Evolutionary conservation across 2,797 vertebrate genomes (phyloP), one percentile per base, ranked within the genome.

Genomic region (Hippoglossus hippoglossus): DNA sequence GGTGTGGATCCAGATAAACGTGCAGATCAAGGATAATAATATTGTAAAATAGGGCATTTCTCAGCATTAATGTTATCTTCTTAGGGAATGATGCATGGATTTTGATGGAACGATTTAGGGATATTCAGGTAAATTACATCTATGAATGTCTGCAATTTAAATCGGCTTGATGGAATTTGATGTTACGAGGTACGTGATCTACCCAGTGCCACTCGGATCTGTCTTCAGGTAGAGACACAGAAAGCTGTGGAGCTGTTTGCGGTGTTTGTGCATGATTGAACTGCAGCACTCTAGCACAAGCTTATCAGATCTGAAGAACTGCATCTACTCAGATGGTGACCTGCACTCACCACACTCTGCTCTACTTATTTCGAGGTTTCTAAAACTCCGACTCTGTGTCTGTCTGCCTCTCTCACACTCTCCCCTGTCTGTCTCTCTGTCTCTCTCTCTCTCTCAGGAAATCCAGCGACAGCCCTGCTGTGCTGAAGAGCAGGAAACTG

Each of bases 401-500:
- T 31, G 7, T 31, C 28, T 31, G 28, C 28, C 52, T 34, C 10
- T 34, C 31, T 34, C 9, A 15, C 41, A 2, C 15, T 12, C 15
- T 12, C 39, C 28, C 55, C 31, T 24, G 13, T 69, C 41, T 53
- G 36, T 34, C 1, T 58, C 10, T 69, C 41, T 53, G 36, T 34
- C 1, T 58, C 10, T 71, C 39, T 22, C 60, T 73, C 46, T 24
- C 25, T 69, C 16, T 77, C 71, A 98, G 96, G 92, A 97, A 97
- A 78, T 86, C 94, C 52, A 95, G 93, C 21, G 92, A 94, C 75
- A 83, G 89, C 60, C 84, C 88, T 26, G 61, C 85, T 59, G 86
- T 85, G 75, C 79, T 84, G 63, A 92, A 86, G 80, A 77, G 79
- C 88, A 93, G 81, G 66, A 89, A 89, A 84, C 84, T 83, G 75